These are phyloP conservation scores for Aleiodes sp. DNA, from an alignment of 1,140 invertebrate species.

Conservation along the genomic window DNA sequence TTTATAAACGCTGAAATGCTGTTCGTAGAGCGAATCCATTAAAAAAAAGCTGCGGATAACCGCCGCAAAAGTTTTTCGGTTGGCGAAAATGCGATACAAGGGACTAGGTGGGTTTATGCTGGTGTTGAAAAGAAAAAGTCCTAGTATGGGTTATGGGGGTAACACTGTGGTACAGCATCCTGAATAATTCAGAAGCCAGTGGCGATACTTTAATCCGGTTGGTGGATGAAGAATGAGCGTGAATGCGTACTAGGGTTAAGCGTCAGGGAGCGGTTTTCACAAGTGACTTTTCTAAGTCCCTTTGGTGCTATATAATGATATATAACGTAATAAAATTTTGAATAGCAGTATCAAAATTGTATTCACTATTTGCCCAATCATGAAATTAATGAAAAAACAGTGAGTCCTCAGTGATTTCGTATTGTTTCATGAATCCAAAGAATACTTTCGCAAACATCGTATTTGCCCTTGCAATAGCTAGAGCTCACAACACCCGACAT, in stretches of 20 bases:
- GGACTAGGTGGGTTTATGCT: slow-evolving; percentile 10
- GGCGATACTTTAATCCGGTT: slow-evolving; percentile 63
- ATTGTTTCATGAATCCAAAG: no score
- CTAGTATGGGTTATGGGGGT: slow-evolving; percentile 16
- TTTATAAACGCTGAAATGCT: neutral
- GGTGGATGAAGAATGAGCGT: slow-evolving; percentile 39
- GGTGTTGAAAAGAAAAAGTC: slow-evolving; percentile 27
- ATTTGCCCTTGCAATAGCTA: no score
- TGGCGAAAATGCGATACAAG: slow-evolving; percentile 1
- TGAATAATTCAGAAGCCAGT: slow-evolving; percentile 64
- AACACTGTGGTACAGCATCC: slow-evolving; percentile 25
- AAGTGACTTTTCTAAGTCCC: slow-evolving; percentile 27
- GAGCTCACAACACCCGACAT: no score
- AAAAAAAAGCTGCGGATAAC: slow-evolving; percentile 3
- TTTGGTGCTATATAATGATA: no score
- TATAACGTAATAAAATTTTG: neutral
- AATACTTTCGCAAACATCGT: no score
- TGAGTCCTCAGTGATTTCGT: no score
- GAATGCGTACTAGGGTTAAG: slow-evolving; percentile 12
- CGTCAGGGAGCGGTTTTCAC: slow-evolving; percentile 16
- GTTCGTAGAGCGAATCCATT: slow-evolving; percentile 25
- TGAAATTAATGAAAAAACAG: no score
- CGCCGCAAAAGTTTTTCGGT: neutral
- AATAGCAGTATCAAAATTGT: neutral
- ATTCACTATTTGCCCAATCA: no score